Evolutionary conservation across 2,888 invertebrate species (phyloP).

Genomic region (Alsophila aescularia): DNA sequence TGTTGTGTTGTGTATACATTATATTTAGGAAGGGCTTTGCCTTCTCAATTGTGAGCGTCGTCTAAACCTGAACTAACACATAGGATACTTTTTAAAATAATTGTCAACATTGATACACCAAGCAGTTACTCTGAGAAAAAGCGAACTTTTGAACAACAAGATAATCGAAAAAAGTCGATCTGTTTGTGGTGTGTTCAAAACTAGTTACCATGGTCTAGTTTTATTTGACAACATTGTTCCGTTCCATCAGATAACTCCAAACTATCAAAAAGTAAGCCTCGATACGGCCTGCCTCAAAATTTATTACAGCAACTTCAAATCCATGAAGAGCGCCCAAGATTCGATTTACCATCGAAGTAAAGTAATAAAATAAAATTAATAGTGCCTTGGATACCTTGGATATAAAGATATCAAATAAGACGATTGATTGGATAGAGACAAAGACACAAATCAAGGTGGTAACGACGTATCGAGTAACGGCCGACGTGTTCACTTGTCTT

Average conservation of each 20-base stretch:
- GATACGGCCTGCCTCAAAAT: background rate
- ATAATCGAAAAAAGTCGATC: no score
- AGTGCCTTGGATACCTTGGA: background rate
- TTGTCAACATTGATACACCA: no score
- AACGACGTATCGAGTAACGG: slow-evolving; percentile 11
- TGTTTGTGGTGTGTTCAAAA: no score
- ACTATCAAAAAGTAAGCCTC: background rate
- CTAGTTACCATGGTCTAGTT: background rate
- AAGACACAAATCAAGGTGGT: slow-evolving; percentile 8
- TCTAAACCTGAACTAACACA: no score
- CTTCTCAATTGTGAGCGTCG: no score
- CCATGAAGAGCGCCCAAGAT: slow-evolving; percentile 4
- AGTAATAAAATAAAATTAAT: slow-evolving; percentile 13
- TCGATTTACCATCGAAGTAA: slow-evolving; percentile 8
- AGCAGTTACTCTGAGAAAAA: no score
- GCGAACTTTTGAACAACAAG: no score
- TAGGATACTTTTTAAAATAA: no score
- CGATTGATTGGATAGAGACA: slow-evolving; percentile 11
- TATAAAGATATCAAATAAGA: slow-evolving; percentile 15
- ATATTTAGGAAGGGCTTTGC: no score
- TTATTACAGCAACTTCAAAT: slow-evolving; percentile 1
- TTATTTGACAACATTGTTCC: background rate
- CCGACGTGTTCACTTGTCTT: background rate
- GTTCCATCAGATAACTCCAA: background rate
- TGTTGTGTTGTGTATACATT: no score